Evolutionary conservation across 2,888 invertebrate species (phyloP).

Genomic region (Argyra leucocephala): DNA sequence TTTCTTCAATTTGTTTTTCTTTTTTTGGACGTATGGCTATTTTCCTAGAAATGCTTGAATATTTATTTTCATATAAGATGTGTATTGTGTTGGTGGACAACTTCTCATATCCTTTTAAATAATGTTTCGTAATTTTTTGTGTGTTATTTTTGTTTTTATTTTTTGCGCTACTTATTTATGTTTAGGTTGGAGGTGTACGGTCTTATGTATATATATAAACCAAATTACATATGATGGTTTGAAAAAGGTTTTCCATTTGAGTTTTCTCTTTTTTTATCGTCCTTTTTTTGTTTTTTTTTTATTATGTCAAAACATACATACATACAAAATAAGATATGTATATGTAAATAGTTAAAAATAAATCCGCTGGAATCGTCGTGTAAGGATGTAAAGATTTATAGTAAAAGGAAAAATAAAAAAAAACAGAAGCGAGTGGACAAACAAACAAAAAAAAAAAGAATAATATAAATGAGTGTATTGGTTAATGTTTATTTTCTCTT

Average conservation of each 20-base stretch:
- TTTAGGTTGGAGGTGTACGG: not conserved
- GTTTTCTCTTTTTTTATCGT: not conserved
- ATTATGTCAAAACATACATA: too few relatives aligned
- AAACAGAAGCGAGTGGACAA: not conserved
- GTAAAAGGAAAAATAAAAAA: not conserved
- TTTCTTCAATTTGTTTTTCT: not conserved
- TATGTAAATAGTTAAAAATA: not conserved
- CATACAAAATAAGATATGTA: not conserved
- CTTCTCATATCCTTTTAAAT: not conserved
- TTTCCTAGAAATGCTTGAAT: not conserved
- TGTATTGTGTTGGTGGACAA: conserved; percentile 1
- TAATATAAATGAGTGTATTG: too few relatives aligned
- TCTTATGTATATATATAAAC: not conserved
- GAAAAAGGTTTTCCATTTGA: not conserved
- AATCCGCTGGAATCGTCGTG: not conserved
- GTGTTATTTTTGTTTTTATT: not conserved
- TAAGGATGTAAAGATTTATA: conserved; percentile 6
- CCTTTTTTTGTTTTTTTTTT: not conserved
- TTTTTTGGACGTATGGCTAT: not conserved
- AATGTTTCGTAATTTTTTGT: not conserved
- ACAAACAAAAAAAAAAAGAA: too few relatives aligned
- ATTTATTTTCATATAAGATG: not conserved
- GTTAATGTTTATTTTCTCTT: too few relatives aligned
- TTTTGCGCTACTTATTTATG: not conserved
- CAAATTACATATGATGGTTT: not conserved